Percentiles rank a stretch among this genome's conserved stretches.
These are phyloP conservation scores for Bubo scandiacus DNA, from an alignment of 2,113 vertebrate genomes.

Conservation along the genomic window DNA sequence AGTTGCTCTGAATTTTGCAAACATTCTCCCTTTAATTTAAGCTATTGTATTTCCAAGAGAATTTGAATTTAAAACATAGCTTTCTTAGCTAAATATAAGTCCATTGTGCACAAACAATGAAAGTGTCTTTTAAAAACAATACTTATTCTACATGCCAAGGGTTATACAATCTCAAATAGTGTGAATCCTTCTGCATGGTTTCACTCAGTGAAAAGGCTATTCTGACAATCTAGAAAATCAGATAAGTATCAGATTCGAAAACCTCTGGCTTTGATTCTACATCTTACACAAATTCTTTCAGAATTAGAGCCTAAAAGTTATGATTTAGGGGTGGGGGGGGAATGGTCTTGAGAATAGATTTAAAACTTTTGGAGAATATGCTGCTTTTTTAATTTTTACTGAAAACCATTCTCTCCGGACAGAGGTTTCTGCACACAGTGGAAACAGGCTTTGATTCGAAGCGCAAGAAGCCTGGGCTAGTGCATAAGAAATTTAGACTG, in stretches of 20 bases:
- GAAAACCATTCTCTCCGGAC: neutral
- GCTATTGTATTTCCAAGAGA: conserved; percentile 39
- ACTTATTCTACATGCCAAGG: neutral
- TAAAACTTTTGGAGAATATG: neutral
- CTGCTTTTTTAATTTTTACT: neutral
- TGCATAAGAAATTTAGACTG: neutral
- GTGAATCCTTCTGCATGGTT: neutral
- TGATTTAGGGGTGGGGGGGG: neutral
- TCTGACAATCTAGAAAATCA: neutral
- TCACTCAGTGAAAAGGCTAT: neutral
- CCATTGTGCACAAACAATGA: conserved; percentile 54
- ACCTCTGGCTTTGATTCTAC: neutral
- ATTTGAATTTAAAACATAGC: conserved; percentile 12
- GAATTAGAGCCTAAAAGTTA: neutral
- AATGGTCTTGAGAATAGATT: neutral
- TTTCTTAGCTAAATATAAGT: conserved; percentile 52
- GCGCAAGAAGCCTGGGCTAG: neutral
- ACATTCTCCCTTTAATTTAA: conserved; percentile 13
- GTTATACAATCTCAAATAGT: neutral
- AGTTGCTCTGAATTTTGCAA: conserved; percentile 6
- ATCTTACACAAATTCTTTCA: neutral
- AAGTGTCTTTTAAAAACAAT: conserved; percentile 23
- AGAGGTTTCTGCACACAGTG: neutral
- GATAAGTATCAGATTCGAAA: neutral
- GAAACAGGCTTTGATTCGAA: neutral